Conservation (phyloP, 2,113 vertebrate species). For the Bombycilla garrulus region DNA sequence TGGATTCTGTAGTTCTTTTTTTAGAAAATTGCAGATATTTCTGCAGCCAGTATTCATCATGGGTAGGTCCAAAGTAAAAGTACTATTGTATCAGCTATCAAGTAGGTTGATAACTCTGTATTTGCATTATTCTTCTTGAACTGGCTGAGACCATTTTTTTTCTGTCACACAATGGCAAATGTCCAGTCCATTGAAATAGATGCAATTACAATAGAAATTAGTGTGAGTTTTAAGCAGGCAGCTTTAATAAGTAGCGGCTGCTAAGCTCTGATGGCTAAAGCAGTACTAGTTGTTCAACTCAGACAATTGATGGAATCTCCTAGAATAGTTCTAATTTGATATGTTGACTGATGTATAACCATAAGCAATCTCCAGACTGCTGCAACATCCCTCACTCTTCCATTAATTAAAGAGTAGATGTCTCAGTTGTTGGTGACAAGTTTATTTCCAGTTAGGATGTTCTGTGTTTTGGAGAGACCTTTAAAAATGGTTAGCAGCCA, state of each 20-base stretch:
- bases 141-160: neutral
- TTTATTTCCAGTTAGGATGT: neutral
- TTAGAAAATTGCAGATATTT: slow-evolving; percentile 23
- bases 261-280: neutral
- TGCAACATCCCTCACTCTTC: neutral
- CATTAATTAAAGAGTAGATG: neutral
- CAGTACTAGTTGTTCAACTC: neutral
- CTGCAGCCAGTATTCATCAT: slow-evolving; percentile 11
- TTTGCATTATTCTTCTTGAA: slow-evolving; percentile 6
- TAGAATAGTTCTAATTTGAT: neutral
- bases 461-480: neutral
- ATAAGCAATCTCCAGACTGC: neutral
- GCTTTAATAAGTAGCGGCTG: neutral
- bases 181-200: neutral
- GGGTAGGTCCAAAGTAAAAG: slow-evolving; percentile 3
- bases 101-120: neutral
- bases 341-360: neutral
- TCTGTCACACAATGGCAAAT: neutral
- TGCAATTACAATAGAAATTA: slow-evolving; percentile 26
- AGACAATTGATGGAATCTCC: neutral
- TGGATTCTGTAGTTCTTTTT: slow-evolving; percentile 20
- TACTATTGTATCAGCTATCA: slow-evolving; percentile 12
- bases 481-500: neutral
- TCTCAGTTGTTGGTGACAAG: neutral
- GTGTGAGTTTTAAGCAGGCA: slow-evolving; percentile 12